A percentile compares a stretch with the other conserved stretches of the same genome.
Conservation (phyloP, 2,888 invertebrate genomes). For the Corbicula japonica region DNA sequence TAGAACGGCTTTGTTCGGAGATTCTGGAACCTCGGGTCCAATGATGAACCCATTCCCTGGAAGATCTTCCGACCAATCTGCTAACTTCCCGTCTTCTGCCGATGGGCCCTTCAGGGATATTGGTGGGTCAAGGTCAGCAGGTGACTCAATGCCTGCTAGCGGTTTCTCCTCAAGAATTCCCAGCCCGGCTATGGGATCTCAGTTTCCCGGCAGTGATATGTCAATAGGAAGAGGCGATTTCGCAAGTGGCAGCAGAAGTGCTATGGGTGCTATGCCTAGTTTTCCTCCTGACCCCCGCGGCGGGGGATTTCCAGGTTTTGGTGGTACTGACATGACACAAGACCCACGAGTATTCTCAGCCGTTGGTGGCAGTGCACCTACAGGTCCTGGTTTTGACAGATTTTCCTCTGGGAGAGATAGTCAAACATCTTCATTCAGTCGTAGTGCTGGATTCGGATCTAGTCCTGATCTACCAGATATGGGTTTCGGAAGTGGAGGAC, state of each 20-base stretch:
- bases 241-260: no score
- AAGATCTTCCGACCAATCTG: not conserved
- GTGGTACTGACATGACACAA: not conserved
- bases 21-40: not conserved
- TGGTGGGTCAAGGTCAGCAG: not conserved
- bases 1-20: not conserved
- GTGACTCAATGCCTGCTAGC: not conserved
- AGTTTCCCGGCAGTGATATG: conserved; percentile 11
- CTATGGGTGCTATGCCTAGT: no score
- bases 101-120: not conserved
- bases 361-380: not conserved
- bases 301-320: no score
- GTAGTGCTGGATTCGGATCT: not conserved
- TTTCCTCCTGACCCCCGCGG: no score
- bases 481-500: not conserved
- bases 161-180: no score
- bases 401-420: conserved; percentile 1
- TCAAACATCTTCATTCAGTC: not conserved
- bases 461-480: not conserved
- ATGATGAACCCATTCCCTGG: not conserved
- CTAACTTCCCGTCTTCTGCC: not conserved
- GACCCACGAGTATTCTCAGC: no score
- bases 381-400: conserved; percentile 2
- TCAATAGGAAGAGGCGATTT: not conserved
- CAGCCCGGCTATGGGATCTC: not conserved